Conservation (phyloP, 2,888 invertebrate genomes). For the Hecatera dysodea region DNA sequence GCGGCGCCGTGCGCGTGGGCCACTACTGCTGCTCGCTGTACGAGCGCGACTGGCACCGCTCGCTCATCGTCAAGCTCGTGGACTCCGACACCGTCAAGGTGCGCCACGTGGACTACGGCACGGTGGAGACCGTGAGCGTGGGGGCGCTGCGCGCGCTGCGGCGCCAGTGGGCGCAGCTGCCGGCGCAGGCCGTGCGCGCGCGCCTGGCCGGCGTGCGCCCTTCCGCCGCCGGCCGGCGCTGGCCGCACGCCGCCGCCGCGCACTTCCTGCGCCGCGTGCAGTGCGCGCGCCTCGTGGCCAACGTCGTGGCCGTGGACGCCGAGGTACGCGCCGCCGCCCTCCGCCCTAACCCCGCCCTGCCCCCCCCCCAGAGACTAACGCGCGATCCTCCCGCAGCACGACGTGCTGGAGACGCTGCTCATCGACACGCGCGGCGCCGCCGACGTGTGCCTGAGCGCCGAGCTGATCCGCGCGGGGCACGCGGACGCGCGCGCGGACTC, state of each 20-base stretch:
- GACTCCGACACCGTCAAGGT: conserved; percentile 87
- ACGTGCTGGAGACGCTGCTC: conserved; percentile 83
- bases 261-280: conserved; percentile 81
- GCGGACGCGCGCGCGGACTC: conserved; percentile 81
- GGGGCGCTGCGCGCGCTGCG: conserved; percentile 79
- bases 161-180: conserved; percentile 79
- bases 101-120: conserved; percentile 91
- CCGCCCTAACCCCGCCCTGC: too few species aligned
- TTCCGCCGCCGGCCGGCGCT: conserved; percentile 79
- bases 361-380: too few species aligned
- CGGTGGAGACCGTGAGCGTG: conserved; percentile 80
- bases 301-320: conserved; percentile 65
- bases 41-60: conserved; percentile 89
- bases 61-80: conserved; percentile 84
- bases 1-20: conserved; percentile 83
- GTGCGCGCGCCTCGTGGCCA: conserved; percentile 81
- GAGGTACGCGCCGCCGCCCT: conserved; percentile 10
- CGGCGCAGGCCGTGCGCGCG: conserved; percentile 89
- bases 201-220: conserved; percentile 87
- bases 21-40: conserved; percentile 87
- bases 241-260: conserved; percentile 83
- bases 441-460: conserved; percentile 88
- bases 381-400: conserved; percentile 66
- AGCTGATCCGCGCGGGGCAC: conserved; percentile 86
- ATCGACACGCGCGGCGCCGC: conserved; percentile 86